Conservation (phyloP, 2,888 invertebrate genomes). For the Craniophora ligustri region DNA sequence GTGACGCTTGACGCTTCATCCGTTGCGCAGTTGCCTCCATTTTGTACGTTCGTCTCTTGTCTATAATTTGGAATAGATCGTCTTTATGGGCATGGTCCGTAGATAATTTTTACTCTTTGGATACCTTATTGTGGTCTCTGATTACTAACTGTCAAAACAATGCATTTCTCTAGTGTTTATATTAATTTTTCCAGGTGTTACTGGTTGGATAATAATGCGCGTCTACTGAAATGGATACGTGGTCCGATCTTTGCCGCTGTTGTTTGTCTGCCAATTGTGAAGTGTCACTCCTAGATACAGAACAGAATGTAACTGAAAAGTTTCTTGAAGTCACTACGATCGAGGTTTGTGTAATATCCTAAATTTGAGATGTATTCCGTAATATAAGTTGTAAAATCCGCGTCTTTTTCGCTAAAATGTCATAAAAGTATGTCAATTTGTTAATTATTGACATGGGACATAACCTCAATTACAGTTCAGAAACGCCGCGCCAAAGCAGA, state of each 20-base stretch:
- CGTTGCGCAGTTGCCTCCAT: constrained; percentile 71
- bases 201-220: constrained; percentile 70
- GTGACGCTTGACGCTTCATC: constrained; percentile 54
- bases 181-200: constrained; percentile 75
- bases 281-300: constrained; percentile 78
- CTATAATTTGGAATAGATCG: constrained; percentile 86
- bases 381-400: not conserved
- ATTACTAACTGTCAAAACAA: constrained; percentile 81
- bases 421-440: constrained; percentile 35
- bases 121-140: constrained; percentile 79
- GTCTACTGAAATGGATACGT: constrained; percentile 80
- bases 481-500: constrained; percentile 42
- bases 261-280: constrained; percentile 80
- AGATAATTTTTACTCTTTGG: constrained; percentile 88
- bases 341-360: constrained; percentile 65
- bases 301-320: constrained; percentile 73
- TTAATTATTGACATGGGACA: constrained; percentile 48
- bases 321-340: constrained; percentile 81
- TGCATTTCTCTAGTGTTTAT: constrained; percentile 66
- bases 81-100: constrained; percentile 87
- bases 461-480: constrained; percentile 41
- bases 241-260: constrained; percentile 83
- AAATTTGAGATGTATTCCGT: not conserved
- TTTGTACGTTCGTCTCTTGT: constrained; percentile 82
- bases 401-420: constrained; percentile 13